A percentile compares a stretch with the other conserved stretches of the same genome.
Evolutionary conservation across 2,888 invertebrate species (phyloP).

Genomic region (Saturnia pavonia): DNA sequence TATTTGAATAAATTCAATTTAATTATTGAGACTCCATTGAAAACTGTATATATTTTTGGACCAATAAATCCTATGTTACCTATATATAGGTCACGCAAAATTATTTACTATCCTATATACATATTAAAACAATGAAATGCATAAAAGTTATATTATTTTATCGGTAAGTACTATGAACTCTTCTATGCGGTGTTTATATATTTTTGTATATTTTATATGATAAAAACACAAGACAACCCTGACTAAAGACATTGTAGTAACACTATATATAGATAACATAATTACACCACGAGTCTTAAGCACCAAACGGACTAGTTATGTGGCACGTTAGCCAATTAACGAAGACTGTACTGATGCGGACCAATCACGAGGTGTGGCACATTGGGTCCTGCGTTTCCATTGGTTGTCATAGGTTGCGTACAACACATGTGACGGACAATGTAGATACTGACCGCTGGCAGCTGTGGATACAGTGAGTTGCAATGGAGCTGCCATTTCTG

Average conservation of each 20-base stretch:
- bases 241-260: neutral
- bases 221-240: neutral
- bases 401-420: neutral
- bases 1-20: slow-evolving; percentile 16
- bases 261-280: no score
- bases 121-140: no score
- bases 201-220: neutral
- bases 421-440: neutral
- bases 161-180: no score
- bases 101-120: no score
- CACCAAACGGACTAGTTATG: no score
- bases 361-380: neutral
- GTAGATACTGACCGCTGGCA: slow-evolving; percentile 76
- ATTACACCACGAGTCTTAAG: no score
- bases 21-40: neutral
- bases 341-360: no score
- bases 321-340: no score
- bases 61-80: neutral
- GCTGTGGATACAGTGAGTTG: slow-evolving; percentile 89
- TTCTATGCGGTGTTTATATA: no score
- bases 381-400: neutral
- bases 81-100: no score
- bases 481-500: slow-evolving; percentile 90
- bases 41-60: neutral
- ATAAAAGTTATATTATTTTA: no score